Conservation (phyloP, 2,113 vertebrate species). For the Microtus oregoni region DNA sequence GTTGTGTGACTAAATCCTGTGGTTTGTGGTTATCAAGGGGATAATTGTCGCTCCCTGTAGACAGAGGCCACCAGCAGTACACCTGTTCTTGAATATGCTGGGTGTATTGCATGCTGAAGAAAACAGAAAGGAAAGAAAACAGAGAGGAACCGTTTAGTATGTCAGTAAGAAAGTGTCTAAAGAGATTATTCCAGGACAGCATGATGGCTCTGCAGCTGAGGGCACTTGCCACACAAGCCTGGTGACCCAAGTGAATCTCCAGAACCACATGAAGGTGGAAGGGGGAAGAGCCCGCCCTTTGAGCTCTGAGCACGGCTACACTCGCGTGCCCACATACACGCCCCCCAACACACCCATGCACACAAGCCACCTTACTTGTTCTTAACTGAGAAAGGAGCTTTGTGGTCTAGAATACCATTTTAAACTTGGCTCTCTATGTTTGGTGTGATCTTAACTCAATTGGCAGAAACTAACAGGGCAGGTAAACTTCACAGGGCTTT, state of each 20-base stretch:
- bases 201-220: not conserved
- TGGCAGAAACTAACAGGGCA: not conserved
- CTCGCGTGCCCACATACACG: not conserved
- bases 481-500: not conserved
- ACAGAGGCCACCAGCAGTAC: not conserved
- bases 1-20: not conserved
- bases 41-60: too few species aligned
- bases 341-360: not conserved
- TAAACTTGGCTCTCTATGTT: slow-evolving; percentile 59
- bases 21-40: not conserved
- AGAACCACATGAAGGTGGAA: not conserved
- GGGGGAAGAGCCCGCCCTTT: not conserved
- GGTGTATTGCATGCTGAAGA: not conserved
- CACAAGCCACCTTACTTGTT: slow-evolving; percentile 16
- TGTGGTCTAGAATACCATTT: slow-evolving; percentile 55
- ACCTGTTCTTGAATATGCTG: not conserved
- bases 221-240: not conserved
- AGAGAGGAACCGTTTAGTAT: not conserved
- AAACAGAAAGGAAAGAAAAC: not conserved
- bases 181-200: not conserved
- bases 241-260: too few species aligned
- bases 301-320: not conserved
- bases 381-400: slow-evolving; percentile 51
- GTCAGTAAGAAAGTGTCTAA: not conserved
- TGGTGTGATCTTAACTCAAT: slow-evolving; percentile 38